These are phyloP conservation scores for Pectinophora gossypiella DNA, from an alignment of 1,140 invertebrate species.

Conservation along the genomic window DNA sequence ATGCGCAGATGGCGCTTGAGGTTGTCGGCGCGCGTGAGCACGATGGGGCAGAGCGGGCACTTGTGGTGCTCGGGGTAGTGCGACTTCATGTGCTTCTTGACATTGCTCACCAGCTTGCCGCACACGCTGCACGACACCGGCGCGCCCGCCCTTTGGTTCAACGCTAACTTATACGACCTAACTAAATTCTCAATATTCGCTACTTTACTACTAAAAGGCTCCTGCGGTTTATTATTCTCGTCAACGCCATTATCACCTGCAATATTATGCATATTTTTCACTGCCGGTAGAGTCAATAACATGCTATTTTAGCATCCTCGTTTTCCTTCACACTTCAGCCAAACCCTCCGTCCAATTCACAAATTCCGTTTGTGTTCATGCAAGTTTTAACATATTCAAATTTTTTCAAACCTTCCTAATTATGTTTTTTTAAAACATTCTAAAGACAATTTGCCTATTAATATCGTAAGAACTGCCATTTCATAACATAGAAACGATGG, in stretches of 20 bases:
- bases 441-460: too few relatives aligned
- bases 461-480: too few relatives aligned
- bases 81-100: constrained; percentile 83
- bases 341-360: too few relatives aligned
- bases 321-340: too few relatives aligned
- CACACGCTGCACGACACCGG: constrained; percentile 78
- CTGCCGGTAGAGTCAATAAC: constrained; percentile 19
- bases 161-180: constrained; percentile 48
- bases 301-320: too few relatives aligned
- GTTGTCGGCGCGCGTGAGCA: constrained; percentile 82
- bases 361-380: too few relatives aligned
- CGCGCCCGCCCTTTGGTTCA: constrained; percentile 41
- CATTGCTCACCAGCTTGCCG: constrained; percentile 83
- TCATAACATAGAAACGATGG: too few relatives aligned
- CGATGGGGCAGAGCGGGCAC: constrained; percentile 81
- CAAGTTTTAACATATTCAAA: too few relatives aligned
- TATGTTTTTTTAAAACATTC: too few relatives aligned
- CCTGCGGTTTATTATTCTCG: constrained; percentile 57
- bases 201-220: constrained; percentile 47
- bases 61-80: constrained; percentile 82
- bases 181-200: constrained; percentile 56
- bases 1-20: constrained; percentile 82
- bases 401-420: too few relatives aligned
- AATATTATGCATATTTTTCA: constrained; percentile 51
- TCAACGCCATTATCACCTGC: constrained; percentile 65